Percentiles rank a stretch among this genome's conserved stretches.
Conservation (phyloP, 2,888 invertebrate genomes). For the Lasioglossum lativentre region DNA sequence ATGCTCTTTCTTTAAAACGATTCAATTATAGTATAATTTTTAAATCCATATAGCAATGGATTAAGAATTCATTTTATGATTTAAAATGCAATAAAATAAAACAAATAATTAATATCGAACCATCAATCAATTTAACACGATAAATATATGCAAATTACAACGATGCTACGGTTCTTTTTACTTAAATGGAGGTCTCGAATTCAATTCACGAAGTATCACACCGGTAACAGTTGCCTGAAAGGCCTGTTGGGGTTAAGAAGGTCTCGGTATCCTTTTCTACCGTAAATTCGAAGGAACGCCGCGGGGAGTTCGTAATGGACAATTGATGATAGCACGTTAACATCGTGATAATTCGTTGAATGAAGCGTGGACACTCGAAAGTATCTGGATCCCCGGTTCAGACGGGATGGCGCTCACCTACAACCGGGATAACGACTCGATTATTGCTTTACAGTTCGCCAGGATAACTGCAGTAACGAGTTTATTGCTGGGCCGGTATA, state of each 20-base stretch:
- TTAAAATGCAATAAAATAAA: too few species aligned
- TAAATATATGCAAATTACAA: too few species aligned
- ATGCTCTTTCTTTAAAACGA: too few species aligned
- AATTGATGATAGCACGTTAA: conserved; percentile 15
- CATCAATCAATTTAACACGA: too few species aligned
- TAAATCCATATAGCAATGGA: too few species aligned
- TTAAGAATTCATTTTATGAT: too few species aligned
- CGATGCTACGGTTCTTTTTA: not conserved
- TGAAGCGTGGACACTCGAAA: conserved; percentile 21
- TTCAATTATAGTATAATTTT: too few species aligned
- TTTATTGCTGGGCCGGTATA: conserved; percentile 68
- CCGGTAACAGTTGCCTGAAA: not conserved
- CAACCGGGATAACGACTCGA: conserved; percentile 77
- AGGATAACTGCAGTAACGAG: conserved; percentile 70
- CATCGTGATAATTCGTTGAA: conserved; percentile 24
- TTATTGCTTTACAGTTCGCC: conserved; percentile 73
- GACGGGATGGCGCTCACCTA: conserved; percentile 58
- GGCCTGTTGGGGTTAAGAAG: not conserved
- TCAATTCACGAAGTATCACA: not conserved
- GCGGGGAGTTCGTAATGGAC: conserved; percentile 6
- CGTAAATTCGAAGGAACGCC: conserved; percentile 5
- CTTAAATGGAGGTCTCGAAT: not conserved
- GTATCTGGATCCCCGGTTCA: conserved; percentile 26
- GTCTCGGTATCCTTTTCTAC: not conserved
- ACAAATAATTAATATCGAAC: too few species aligned